Percentiles rank a stretch among this genome's conserved stretches.
Evolutionary conservation across 2,113 vertebrate species (phyloP).

Genomic region (Nerophis ophidion): DNA sequence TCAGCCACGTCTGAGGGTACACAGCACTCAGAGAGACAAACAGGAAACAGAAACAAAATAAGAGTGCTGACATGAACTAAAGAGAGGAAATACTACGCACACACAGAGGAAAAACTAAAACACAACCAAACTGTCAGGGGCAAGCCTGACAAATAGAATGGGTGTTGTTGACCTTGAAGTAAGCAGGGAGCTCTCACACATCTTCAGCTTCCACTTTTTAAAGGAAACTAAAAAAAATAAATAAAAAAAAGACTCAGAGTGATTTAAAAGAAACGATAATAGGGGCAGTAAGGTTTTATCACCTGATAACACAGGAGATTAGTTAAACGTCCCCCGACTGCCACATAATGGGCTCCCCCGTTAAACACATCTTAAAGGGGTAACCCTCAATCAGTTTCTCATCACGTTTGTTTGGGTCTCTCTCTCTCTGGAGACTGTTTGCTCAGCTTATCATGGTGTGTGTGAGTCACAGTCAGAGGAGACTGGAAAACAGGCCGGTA

Average conservation of each 20-base stretch:
- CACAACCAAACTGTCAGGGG: no score
- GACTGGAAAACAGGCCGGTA: slow-evolving; percentile 13
- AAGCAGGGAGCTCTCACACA: no score
- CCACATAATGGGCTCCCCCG: background rate
- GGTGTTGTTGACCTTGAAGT: no score
- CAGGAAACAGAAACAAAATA: no score
- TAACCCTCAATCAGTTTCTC: slow-evolving; percentile 17
- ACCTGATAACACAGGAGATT: background rate
- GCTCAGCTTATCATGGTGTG: slow-evolving; percentile 21
- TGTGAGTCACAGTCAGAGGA: slow-evolving; percentile 39
- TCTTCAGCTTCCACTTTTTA: background rate
- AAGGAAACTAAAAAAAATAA: no score
- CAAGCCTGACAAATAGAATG: no score
- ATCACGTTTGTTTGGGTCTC: slow-evolving; percentile 12
- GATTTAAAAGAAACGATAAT: slow-evolving; percentile 9
- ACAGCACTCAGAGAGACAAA: no score
- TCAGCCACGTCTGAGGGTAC: no score
- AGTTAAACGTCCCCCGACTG: background rate
- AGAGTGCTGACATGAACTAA: no score
- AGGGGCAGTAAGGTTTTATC: background rate
- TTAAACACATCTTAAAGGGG: slow-evolving; percentile 2
- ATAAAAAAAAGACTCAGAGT: slow-evolving; percentile 10
- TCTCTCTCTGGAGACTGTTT: slow-evolving; percentile 40
- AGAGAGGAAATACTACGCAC: no score
- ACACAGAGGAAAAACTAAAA: no score